Evolutionary conservation across 2,113 vertebrate genomes (phyloP).

Genomic region (Eolophus roseicapilla): DNA sequence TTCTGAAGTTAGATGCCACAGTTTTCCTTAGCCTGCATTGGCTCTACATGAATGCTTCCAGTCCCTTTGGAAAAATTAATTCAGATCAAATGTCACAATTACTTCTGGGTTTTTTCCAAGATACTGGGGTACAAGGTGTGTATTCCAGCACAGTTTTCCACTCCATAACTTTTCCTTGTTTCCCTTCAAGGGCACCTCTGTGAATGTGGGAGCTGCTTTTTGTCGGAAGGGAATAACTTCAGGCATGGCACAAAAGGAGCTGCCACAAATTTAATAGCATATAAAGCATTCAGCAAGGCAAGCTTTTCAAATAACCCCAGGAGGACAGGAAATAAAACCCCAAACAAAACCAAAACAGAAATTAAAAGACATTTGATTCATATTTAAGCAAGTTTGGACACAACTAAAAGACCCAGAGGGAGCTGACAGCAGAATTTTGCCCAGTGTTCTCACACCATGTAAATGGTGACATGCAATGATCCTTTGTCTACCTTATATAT

Average conservation of each 20-base stretch:
- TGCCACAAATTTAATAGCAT: neutral
- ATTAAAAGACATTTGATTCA: neutral
- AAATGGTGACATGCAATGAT: neutral
- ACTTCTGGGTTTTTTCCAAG: neutral
- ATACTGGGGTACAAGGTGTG: neutral
- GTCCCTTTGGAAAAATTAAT: neutral
- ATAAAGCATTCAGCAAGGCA: neutral
- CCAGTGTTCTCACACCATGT: neutral
- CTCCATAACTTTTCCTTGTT: neutral
- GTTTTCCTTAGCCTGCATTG: neutral
- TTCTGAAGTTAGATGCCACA: neutral
- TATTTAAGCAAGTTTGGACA: neutral
- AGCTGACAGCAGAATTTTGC: neutral
- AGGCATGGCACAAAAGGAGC: neutral
- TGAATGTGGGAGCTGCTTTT: neutral
- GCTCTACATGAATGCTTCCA: neutral
- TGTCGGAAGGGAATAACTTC: neutral
- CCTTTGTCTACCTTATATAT: neutral
- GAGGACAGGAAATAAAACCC: neutral
- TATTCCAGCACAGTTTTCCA: neutral
- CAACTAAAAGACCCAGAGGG: neutral
- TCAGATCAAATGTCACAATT: neutral
- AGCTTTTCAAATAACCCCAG: neutral
- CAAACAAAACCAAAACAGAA: neutral
- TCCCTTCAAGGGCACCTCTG: neutral